Conservation (phyloP, 1,140 invertebrate species). For the Calephelis virginiensis region DNA sequence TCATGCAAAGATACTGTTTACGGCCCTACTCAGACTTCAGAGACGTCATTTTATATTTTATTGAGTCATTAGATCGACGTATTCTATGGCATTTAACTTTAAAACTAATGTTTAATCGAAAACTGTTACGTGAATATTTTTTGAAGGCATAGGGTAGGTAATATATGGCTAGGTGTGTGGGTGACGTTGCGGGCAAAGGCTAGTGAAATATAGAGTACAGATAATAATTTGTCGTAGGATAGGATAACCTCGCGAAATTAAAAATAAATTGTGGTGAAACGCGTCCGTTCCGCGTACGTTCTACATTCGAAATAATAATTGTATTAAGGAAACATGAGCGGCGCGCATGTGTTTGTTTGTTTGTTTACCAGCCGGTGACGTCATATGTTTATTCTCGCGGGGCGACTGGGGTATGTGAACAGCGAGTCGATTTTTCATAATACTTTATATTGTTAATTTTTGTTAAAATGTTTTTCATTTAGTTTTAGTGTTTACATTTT, state of each 20-base stretch:
- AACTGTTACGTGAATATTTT: too few relatives aligned
- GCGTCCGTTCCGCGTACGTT: slow-evolving; percentile 56
- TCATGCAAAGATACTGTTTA: too few relatives aligned
- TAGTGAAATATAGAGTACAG: background rate
- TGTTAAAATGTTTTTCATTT: too few relatives aligned
- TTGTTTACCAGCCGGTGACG: slow-evolving; percentile 79
- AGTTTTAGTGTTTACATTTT: too few relatives aligned
- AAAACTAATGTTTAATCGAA: too few relatives aligned
- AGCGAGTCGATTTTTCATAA: slow-evolving; percentile 18
- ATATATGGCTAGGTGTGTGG: too few relatives aligned
- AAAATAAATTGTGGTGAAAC: slow-evolving; percentile 54
- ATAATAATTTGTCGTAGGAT: slow-evolving; percentile 23
- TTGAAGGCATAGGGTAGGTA: too few relatives aligned
- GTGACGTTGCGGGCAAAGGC: too few relatives aligned
- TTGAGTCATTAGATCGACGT: too few relatives aligned
- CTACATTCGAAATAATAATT: slow-evolving; percentile 78
- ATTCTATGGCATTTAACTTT: too few relatives aligned
- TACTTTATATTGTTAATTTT: slow-evolving; percentile 22
- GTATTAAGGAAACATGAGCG: slow-evolving; percentile 79
- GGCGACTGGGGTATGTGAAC: slow-evolving; percentile 40
- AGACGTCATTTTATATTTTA: too few relatives aligned
- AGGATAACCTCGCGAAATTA: slow-evolving; percentile 38
- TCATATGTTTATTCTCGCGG: slow-evolving; percentile 80
- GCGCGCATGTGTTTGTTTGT: slow-evolving; percentile 80
- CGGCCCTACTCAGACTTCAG: too few relatives aligned